phyloP scores from a whole-genome alignment of 2,888 invertebrate species.

The Eilema griseolum region DNA sequence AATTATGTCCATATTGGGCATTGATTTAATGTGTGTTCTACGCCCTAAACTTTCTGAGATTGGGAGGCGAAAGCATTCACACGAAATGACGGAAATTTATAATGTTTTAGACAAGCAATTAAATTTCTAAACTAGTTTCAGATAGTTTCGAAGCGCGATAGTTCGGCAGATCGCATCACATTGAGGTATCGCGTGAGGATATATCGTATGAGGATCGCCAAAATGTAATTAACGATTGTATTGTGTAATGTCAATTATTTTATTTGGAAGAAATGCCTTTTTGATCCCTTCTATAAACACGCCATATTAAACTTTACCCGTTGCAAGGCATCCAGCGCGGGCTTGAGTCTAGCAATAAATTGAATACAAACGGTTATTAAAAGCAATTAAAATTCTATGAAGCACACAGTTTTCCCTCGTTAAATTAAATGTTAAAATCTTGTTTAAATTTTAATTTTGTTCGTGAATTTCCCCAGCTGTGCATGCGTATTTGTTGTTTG shows the following conservation, averaged over 20 bases:
- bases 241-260: background rate
- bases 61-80: conserved; percentile 5
- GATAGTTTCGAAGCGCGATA: conserved; percentile 44
- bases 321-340: background rate
- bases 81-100: background rate
- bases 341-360: conserved; percentile 5
- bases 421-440: conserved; percentile 34
- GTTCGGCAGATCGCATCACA: background rate
- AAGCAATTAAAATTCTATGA: conserved; percentile 50
- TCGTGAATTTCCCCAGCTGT: background rate
- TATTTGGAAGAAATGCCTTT: background rate
- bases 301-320: background rate
- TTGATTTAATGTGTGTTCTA: conserved; percentile 24
- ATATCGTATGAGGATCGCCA: too few species aligned
- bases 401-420: conserved; percentile 38
- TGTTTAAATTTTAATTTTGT: conserved; percentile 5
- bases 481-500: background rate
- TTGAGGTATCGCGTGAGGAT: too few species aligned
- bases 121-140: conserved; percentile 6
- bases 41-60: conserved; percentile 13
- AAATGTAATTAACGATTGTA: conserved; percentile 29
- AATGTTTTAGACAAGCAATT: background rate
- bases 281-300: background rate
- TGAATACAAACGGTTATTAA: conserved; percentile 55
- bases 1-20: background rate